Conservation (phyloP, 2,888 invertebrate genomes). For the Ormyrus pomaceus region DNA sequence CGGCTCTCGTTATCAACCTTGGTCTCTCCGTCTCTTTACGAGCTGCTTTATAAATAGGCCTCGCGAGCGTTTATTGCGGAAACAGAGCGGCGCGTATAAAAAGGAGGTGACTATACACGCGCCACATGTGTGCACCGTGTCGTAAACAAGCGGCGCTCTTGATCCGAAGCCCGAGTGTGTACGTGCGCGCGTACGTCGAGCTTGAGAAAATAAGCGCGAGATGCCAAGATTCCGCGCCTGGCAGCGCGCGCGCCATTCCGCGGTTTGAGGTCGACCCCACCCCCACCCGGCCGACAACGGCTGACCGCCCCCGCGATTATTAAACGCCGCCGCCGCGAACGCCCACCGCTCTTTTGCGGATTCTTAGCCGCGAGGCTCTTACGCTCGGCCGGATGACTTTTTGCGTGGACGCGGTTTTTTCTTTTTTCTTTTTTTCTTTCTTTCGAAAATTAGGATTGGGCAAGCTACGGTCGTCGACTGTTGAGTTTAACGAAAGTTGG, state of each 20-base stretch:
- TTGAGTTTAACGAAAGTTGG: too few species aligned
- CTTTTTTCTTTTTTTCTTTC: slow-evolving; percentile 25
- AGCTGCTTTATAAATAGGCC: neutral
- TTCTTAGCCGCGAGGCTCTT: slow-evolving; percentile 58
- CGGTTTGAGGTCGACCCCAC: slow-evolving; percentile 27
- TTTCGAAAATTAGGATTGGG: neutral
- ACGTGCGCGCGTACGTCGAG: neutral
- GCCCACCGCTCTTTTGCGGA: slow-evolving; percentile 67
- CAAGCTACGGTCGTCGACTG: too few species aligned
- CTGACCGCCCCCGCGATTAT: slow-evolving; percentile 67
- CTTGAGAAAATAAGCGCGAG: slow-evolving; percentile 10
- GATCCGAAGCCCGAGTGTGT: neutral
- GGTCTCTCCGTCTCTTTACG: neutral
- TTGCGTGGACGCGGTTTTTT: neutral
- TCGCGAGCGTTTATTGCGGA: neutral
- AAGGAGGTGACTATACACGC: neutral
- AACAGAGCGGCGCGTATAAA: neutral
- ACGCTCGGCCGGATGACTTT: neutral
- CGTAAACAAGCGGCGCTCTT: slow-evolving; percentile 2
- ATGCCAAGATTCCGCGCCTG: too few species aligned
- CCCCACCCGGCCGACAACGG: neutral
- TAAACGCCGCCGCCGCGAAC: slow-evolving; percentile 68
- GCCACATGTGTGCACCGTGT: neutral
- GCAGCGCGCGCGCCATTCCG: neutral
- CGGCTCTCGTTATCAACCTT: neutral